Percentiles rank a stretch among this genome's conserved stretches.
Conservation (phyloP, 2,888 invertebrate genomes). For the Dolomedes plantarius region DNA sequence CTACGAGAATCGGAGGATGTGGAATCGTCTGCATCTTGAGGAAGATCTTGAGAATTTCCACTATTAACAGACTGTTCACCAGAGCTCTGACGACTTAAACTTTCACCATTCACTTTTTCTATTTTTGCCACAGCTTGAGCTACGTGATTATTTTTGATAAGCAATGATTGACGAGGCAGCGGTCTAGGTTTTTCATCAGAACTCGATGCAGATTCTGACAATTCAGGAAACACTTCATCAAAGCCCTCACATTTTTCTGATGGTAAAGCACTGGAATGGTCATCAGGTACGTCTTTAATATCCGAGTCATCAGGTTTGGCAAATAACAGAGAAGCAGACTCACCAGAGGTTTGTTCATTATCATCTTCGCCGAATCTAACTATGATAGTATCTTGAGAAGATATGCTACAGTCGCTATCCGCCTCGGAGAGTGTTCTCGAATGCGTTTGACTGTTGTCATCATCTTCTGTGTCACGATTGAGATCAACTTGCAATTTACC, state of each 20-base stretch:
- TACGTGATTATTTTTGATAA: constrained; percentile 23
- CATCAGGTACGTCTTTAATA: background rate
- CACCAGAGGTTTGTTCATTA: background rate
- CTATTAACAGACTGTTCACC: constrained; percentile 57
- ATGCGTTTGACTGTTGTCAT: constrained; percentile 42
- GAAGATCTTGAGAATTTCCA: constrained; percentile 49
- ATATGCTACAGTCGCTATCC: constrained; percentile 73
- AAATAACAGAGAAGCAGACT: background rate
- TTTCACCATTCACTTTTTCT: constrained; percentile 34
- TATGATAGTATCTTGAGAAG: constrained; percentile 74
- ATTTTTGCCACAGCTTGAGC: background rate
- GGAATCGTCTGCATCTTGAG: constrained; percentile 64
- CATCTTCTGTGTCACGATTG: constrained; percentile 24
- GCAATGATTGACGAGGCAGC: constrained; percentile 38
- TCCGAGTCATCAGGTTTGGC: background rate
- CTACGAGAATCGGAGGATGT: constrained; percentile 64
- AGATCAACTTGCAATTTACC: background rate
- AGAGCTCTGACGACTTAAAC: constrained; percentile 58
- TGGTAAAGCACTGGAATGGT: background rate
- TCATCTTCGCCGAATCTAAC: constrained; percentile 59
- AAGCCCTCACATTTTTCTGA: constrained; percentile 7
- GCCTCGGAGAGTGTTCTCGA: constrained; percentile 63
- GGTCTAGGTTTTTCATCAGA: constrained; percentile 36
- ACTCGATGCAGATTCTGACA: background rate
- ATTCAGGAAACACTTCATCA: constrained; percentile 53